Evolutionary conservation across 2,888 invertebrate genomes (phyloP), one percentile per base, ranked within the genome.

Genomic region (Zaprionus lineosus): DNA sequence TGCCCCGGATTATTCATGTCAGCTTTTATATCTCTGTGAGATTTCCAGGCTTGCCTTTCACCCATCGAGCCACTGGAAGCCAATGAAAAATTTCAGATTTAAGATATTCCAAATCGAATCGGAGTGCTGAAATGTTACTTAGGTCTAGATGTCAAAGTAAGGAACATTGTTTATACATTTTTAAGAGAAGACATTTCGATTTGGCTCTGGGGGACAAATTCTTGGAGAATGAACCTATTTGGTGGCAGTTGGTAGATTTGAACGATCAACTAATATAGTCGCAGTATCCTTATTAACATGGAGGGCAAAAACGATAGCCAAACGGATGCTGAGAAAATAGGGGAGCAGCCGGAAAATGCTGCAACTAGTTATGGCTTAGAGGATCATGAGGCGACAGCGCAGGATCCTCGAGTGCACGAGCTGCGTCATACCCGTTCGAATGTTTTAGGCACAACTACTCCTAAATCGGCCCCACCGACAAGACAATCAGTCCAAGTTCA

Each of bases 321-420:
- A 6, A 4, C 7, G 0, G 44, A 16, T 0, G 7, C 31, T 8
- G 9, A 14, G 1, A 46, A 0, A 14, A 11, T 0, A 16, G 9
- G 2, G 2, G 3, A 2, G 39, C 15, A 0, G 4, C 4, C 43
- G 1, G 28, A 51, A 11, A 71, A 71, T 34, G 74, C 53, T 19
- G 71, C 71, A 7, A 60, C 33, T 1, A 52, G 6, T 14, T 65
- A 48, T 48, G 64, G 64, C 4, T 39, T 67, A 14, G 68, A 67
- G 28, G 67, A 26, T 21, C 50, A 41, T 11, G 31, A 34, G 11
- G 68, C 67, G 5, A 66, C 39, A 12, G 2, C 34, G 1, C 12
- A 28, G 31, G 61, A 67, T 36, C 61, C 61, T 1, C 44, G 53
- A 19, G 53, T 53, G 2, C 8, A 1, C 2, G 29, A 44, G n/a